Base-by-base conservation (phyloP, 2,113 vertebrate species). In the Stomatorhinus ivindoensis region DNA sequence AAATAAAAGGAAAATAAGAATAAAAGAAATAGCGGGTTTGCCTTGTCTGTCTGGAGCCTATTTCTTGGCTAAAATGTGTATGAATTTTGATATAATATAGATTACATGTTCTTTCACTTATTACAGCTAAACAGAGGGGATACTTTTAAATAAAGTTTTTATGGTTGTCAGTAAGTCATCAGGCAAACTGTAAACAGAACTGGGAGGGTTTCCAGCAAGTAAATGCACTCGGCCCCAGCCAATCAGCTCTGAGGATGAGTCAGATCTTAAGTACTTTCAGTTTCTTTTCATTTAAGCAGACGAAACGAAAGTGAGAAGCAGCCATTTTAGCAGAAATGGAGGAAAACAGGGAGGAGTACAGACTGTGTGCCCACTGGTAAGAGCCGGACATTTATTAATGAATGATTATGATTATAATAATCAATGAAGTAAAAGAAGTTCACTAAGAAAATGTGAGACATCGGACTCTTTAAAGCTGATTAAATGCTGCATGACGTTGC, bases 291-390 rank as follows among this genome's bases (percentile, higher is more conserved):
- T 13, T 24, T 4, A 89, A 83, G 35, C 35, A 39, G 82, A 47
- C 39, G 42, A 89, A 53, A 89, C 46, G 4, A 46, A 50, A 85
- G 47, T 31, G 11, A 3, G 3, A 51, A 4, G 47, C 27, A 15
- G 51, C 27, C 50, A 53, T 53, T 87, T 82, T 17, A 39, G 2
- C 31, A 80, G 47, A n/a, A 35, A 89, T 89, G 88, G 88, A 89
- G 69, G 73, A 82, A 39, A 80, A 21, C 13, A 8, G 1, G 31
- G 76, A 83, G 7, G 80, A 89, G 35, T 50, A 50, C 51, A 89
- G 51, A 84, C 0, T 61, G 1, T 89, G 88, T 80, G 21, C 76
- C 35, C 50, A 89, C 80, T 89, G 88, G 88, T 89, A 55, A 89
- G 88, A 58, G 1, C 35, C 2, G 3, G 3, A 35, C 47, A 8